These are phyloP conservation scores for Zaprionus vittiger DNA, from an alignment of 1,140 invertebrate genomes.

Conservation along the genomic window DNA sequence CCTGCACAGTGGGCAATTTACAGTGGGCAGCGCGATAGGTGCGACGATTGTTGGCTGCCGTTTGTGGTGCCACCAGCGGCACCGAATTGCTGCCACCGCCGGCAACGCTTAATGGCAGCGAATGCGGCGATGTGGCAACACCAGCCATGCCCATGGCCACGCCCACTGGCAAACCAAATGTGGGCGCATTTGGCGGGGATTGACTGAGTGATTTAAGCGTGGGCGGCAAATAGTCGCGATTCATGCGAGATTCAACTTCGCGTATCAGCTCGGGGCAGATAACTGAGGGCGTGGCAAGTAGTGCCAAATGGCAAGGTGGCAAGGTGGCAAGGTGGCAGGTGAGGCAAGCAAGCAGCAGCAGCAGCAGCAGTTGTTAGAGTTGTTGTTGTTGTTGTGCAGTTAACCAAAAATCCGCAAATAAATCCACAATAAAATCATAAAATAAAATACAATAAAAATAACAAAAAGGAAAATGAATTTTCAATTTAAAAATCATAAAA, in stretches of 20 bases:
- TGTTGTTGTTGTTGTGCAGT: conserved; percentile 44
- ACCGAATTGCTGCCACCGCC: conserved; percentile 54
- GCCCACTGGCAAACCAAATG: conserved; percentile 47
- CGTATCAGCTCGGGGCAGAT: conserved; percentile 94
- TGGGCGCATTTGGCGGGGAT: conserved; percentile 68
- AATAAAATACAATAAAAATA: conserved; percentile 26
- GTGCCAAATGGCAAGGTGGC: conserved; percentile 5
- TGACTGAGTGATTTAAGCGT: conserved; percentile 85
- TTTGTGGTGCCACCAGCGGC: conserved; percentile 55
- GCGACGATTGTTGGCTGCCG: conserved; percentile 70
- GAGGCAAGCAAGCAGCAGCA: conserved; percentile 23
- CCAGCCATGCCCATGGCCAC: conserved; percentile 36
- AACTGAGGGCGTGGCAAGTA: conserved; percentile 84
- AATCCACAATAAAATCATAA: conserved; percentile 41
- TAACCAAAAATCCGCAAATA: conserved; percentile 31
- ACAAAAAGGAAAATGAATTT: conserved; percentile 23
- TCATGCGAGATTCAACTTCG: conserved; percentile 95
- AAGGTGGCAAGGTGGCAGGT: conserved; percentile 12
- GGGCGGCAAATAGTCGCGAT: conserved; percentile 90
- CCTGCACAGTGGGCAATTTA: conserved; percentile 86
- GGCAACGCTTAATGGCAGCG: conserved; percentile 18
- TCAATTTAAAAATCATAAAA: conserved; percentile 27
- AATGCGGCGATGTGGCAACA: conserved; percentile 43
- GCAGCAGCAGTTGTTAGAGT: conserved; percentile 37
- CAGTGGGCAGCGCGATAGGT: conserved; percentile 68